A percentile compares a stretch with the other conserved stretches of the same genome.
Evolutionary conservation across 1,140 invertebrate genomes (phyloP).

Genomic region (Temnothorax nylanderi): DNA sequence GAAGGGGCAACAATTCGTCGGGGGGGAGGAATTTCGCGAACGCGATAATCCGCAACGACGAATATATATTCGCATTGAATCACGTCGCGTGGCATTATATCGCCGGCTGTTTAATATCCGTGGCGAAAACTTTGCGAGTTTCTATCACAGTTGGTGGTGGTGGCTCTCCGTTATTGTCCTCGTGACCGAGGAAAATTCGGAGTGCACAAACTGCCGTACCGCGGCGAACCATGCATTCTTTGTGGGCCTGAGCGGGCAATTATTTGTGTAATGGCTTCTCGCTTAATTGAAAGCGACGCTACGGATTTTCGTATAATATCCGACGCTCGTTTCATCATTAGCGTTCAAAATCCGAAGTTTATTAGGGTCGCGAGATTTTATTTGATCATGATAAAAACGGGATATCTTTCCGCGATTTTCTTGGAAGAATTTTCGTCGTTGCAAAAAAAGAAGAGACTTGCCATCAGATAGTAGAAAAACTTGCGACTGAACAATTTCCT

Average conservation of each 20-base stretch:
- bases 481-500: constrained; percentile 14
- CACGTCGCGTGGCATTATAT: constrained; percentile 34
- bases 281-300: constrained; percentile 20
- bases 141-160: background rate
- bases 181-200: constrained; percentile 40
- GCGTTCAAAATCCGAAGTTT: constrained; percentile 1
- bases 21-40: background rate
- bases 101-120: constrained; percentile 64
- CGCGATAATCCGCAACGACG: background rate
- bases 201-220: background rate
- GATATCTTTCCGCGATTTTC: background rate
- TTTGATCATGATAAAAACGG: no score
- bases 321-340: background rate
- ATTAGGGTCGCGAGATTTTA: background rate
- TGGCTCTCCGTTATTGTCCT: constrained; percentile 51
- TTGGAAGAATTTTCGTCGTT: background rate
- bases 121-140: constrained; percentile 31
- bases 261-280: constrained; percentile 24
- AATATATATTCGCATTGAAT: constrained; percentile 47
- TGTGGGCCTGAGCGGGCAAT: background rate
- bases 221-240: background rate
- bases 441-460: background rate
- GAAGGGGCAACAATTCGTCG: background rate
- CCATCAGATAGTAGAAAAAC: constrained; percentile 1
- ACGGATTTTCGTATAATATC: background rate